phyloP scores from a whole-genome alignment of 2,113 vertebrate species.

The Upupa epops region DNA sequence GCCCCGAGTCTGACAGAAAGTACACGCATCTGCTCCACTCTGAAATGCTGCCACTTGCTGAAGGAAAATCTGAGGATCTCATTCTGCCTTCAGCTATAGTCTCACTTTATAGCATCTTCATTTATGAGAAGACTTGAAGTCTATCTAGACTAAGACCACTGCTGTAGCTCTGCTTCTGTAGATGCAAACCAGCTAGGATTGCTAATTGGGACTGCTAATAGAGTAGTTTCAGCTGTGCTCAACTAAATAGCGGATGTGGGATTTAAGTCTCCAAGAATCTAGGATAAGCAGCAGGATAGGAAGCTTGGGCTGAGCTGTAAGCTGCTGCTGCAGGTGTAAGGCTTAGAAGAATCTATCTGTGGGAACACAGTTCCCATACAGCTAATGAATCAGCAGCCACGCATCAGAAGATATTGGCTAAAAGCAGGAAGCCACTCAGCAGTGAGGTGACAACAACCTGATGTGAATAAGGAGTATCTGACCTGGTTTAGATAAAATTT shows the following conservation, averaged over 20 bases:
- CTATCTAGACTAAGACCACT: not conserved
- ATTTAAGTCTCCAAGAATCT: conserved; percentile 18
- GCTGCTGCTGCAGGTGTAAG: not conserved
- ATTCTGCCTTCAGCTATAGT: not conserved
- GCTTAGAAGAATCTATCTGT: conserved; percentile 5
- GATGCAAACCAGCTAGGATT: not conserved
- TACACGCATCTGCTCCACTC: not conserved
- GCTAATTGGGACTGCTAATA: not conserved
- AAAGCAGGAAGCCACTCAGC: not conserved
- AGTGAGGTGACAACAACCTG: not conserved
- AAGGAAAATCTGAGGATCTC: not conserved
- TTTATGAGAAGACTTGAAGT: not conserved
- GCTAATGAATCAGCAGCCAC: not conserved
- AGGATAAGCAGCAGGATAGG: conserved; percentile 18
- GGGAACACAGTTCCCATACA: not conserved
- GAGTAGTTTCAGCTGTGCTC: not conserved
- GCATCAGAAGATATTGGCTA: not conserved
- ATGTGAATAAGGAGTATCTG: not conserved
- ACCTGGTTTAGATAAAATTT: not conserved
- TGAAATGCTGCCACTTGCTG: not conserved
- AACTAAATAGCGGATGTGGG: not conserved
- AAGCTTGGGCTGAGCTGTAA: conserved; percentile 1
- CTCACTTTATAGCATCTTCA: not conserved
- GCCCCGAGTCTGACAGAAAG: conserved; percentile 8
- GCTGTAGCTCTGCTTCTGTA: not conserved